Conservation (phyloP, 2,888 invertebrate genomes). For the Phragmatobia fuliginosa region DNA sequence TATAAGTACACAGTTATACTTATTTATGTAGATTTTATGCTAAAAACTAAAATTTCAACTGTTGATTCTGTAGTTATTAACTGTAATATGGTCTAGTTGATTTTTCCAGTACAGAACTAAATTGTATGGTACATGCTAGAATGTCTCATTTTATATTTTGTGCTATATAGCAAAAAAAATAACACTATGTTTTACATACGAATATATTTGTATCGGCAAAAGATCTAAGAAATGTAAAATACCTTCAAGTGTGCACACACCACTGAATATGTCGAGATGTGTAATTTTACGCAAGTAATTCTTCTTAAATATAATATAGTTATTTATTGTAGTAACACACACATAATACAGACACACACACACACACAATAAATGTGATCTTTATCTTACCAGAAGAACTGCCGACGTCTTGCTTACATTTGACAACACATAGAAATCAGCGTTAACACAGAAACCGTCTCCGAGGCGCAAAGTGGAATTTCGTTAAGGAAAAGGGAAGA, state of each 20-base stretch:
- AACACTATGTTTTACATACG: background rate
- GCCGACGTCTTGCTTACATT: slow-evolving; percentile 46
- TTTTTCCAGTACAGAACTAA: no score
- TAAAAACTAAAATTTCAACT: no score
- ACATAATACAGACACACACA: slow-evolving; percentile 28
- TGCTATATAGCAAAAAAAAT: no score
- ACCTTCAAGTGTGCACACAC: background rate
- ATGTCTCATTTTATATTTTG: no score
- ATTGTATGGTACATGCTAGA: no score
- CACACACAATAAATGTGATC: slow-evolving; percentile 35
- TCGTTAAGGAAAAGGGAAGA: slow-evolving; percentile 58
- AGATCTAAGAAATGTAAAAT: background rate
- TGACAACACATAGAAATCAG: slow-evolving; percentile 51
- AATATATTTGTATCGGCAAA: background rate
- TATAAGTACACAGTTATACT: no score
- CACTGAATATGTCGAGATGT: no score
- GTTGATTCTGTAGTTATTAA: no score
- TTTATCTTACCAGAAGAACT: slow-evolving; percentile 38
- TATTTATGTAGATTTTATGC: no score
- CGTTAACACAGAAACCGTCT: slow-evolving; percentile 47
- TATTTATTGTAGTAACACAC: slow-evolving; percentile 11
- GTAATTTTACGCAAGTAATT: no score
- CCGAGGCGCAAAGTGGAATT: slow-evolving; percentile 55
- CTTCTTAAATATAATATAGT: background rate
- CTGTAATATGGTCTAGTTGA: no score